Percentiles rank a stretch among this genome's conserved stretches.
Conservation (phyloP, 1,140 invertebrate species). For the Aphis craccivora region DNA sequence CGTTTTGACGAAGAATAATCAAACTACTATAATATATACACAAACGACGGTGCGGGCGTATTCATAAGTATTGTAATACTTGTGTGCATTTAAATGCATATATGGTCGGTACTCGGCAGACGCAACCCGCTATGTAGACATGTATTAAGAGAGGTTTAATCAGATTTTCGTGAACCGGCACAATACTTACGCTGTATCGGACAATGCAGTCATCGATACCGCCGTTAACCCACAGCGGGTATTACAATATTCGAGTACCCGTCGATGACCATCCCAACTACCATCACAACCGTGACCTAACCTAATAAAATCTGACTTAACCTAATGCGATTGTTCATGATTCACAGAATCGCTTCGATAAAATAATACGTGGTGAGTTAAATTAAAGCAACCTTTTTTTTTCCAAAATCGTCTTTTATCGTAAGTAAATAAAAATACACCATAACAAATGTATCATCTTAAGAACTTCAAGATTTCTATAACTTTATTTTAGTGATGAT, state of each 20-base stretch:
- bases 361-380: not conserved
- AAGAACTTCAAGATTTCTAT: too few species aligned
- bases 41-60: not conserved
- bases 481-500: too few species aligned
- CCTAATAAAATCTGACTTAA: not conserved
- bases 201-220: not conserved
- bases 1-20: conserved; percentile 2
- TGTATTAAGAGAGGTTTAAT: not conserved
- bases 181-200: not conserved
- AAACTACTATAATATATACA: not conserved
- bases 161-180: conserved; percentile 16
- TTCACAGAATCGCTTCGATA: not conserved
- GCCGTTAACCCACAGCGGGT: not conserved
- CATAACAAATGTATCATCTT: too few species aligned
- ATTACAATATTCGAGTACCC: not conserved
- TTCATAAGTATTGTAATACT: not conserved
- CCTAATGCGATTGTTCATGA: not conserved
- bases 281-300: not conserved
- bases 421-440: not conserved
- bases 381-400: not conserved
- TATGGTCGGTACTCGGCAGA: not conserved
- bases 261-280: not conserved
- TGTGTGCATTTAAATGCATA: not conserved
- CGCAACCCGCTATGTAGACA: not conserved
- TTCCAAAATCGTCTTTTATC: not conserved